Evolutionary conservation across 2,888 invertebrate species (phyloP).

Genomic region (Salticus scenicus): DNA sequence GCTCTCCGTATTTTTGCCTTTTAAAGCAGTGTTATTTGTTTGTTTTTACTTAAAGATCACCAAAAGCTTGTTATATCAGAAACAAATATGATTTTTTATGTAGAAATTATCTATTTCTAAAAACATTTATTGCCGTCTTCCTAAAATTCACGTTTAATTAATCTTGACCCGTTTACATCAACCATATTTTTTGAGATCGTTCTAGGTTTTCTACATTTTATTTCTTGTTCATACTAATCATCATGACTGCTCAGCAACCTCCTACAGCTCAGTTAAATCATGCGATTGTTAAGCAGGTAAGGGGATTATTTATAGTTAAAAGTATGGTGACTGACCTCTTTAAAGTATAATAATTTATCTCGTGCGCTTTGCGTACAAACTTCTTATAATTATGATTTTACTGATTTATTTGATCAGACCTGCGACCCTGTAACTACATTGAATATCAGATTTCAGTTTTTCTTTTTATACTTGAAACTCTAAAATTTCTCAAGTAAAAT

Average conservation of each 20-base stretch:
- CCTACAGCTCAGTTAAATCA: constrained; percentile 3
- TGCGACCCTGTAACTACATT: too few species aligned
- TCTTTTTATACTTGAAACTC: too few species aligned
- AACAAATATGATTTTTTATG: too few species aligned
- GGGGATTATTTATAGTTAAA: constrained; percentile 9
- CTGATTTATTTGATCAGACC: not conserved
- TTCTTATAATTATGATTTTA: not conserved
- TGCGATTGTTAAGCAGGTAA: constrained; percentile 58
- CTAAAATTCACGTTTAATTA: too few species aligned
- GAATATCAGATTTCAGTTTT: too few species aligned
- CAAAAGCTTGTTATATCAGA: too few species aligned
- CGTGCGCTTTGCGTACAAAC: constrained; percentile 2
- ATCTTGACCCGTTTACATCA: constrained; percentile 3
- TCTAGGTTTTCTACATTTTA: not conserved
- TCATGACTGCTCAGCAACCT: constrained; percentile 47
- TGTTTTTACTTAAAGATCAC: too few species aligned
- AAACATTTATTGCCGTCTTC: not conserved
- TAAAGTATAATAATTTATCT: constrained; percentile 1
- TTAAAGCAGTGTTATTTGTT: too few species aligned
- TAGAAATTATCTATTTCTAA: not conserved
- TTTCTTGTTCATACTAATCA: not conserved
- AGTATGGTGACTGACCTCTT: constrained; percentile 53
- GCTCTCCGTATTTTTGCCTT: too few species aligned
- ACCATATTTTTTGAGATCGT: not conserved
- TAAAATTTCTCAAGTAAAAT: too few species aligned